Base-by-base conservation (phyloP, 35 echinoderm and acorn worm species). In the Anneissia japonica region DNA sequence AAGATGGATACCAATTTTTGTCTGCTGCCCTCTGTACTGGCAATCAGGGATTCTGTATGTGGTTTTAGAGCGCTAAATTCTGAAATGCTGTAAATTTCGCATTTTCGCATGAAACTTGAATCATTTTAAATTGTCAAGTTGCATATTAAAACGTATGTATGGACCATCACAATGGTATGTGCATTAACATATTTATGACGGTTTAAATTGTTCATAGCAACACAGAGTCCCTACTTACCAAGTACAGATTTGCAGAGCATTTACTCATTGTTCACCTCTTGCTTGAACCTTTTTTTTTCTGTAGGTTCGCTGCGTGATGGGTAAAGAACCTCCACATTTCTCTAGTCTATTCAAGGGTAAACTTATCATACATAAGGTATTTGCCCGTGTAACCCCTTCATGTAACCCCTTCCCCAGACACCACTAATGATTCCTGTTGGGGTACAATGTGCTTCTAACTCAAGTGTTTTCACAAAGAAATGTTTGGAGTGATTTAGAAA, bases 321-420 rank as follows among this genome's bases (percentile, higher is more conserved):
- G 79, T 30, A 81, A 81, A 39, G 79, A 81, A 39, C 79, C 79
- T 3, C 79, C 35, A 30, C 79, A 81, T 81, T 30, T 81, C n/a
- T 37, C 11, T 36, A 16, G 35, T 39, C 16, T 81, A 81, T 81
- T 81, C 38, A 39, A 39, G 32, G 79, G 79, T 81, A 81, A 36
- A 38, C 79, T 81, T 30, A 35, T 81, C 79, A 40, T 81, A 37
- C 79, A 81, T 39, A 81, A 81, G 79, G 79, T 81, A 81, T 17
- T 30, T 37, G 36, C 26, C 6, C 38, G 4, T 38, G 35, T 23
- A 34, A 77, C 32, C 74, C 74, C 32, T 75, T 28, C 74, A 75
- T 5, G 5, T 34, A 5, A 9, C 74, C 32, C 74, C 26, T 64
- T 9, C 32, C 74, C 4, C 40, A 45, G 16, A 45, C 16, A 45